Conservation (phyloP, 2,888 invertebrate genomes). For the Macropis europaea region DNA sequence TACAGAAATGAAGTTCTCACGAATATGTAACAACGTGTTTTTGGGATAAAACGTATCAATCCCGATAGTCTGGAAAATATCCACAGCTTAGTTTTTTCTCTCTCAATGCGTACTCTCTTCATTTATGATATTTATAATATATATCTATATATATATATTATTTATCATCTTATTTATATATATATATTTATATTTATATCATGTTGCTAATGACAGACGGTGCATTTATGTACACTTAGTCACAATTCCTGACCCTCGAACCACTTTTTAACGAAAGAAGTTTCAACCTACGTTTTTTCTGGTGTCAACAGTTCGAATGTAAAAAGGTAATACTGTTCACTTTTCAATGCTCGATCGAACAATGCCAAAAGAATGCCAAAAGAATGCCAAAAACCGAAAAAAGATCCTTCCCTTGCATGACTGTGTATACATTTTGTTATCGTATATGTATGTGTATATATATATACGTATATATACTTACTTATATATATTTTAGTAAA, state of each 20-base stretch:
- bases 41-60: slow-evolving; percentile 50
- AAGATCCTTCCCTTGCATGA: neutral
- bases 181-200: slow-evolving; percentile 62
- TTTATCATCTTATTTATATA: slow-evolving; percentile 55
- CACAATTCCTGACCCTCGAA: slow-evolving; percentile 74
- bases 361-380: slow-evolving; percentile 57
- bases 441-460: slow-evolving; percentile 1
- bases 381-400: slow-evolving; percentile 51
- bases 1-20: slow-evolving; percentile 33
- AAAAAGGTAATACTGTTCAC: neutral
- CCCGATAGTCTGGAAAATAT: slow-evolving; percentile 66
- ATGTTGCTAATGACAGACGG: slow-evolving; percentile 75
- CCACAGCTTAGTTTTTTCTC: slow-evolving; percentile 58
- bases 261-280: slow-evolving; percentile 41
- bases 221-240: slow-evolving; percentile 78
- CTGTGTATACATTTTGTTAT: neutral
- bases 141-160: slow-evolving; percentile 63
- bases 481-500: slow-evolving; percentile 20
- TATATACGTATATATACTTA: slow-evolving; percentile 15
- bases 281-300: neutral
- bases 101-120: slow-evolving; percentile 55
- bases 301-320: neutral
- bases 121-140: slow-evolving; percentile 61
- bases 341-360: neutral
- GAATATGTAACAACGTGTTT: slow-evolving; percentile 30